These are phyloP conservation scores for Zele albiditarsus DNA, from an alignment of 2,888 invertebrate species.

Conservation along the genomic window DNA sequence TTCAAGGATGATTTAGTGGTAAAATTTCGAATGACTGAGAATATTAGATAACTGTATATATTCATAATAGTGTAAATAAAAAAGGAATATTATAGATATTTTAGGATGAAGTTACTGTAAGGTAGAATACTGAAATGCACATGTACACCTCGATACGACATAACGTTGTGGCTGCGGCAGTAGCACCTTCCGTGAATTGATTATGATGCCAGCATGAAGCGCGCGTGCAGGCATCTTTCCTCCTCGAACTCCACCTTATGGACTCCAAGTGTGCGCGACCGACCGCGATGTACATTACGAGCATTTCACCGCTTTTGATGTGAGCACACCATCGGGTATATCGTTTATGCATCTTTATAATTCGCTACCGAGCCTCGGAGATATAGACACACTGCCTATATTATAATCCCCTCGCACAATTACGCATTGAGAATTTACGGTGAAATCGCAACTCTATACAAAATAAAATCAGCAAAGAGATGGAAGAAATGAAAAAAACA, in stretches of 20 bases:
- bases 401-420: slow-evolving; percentile 6
- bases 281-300: slow-evolving; percentile 59
- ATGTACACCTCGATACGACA: background rate
- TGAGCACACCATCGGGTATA: slow-evolving; percentile 27
- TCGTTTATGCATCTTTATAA: slow-evolving; percentile 50
- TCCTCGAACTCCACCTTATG: slow-evolving; percentile 22
- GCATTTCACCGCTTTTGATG: slow-evolving; percentile 54
- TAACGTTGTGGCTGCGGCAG: slow-evolving; percentile 37
- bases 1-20: slow-evolving; percentile 29
- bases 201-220: slow-evolving; percentile 56
- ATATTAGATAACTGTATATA: background rate
- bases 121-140: background rate
- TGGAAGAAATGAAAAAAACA: background rate
- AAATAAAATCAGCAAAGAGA: background rate
- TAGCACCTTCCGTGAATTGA: slow-evolving; percentile 61
- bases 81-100: background rate
- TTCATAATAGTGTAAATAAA: slow-evolving; percentile 6
- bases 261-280: slow-evolving; percentile 43
- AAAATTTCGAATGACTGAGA: background rate
- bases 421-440: slow-evolving; percentile 23
- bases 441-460: background rate
- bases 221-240: slow-evolving; percentile 59
- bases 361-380: slow-evolving; percentile 35
- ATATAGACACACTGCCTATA: background rate
- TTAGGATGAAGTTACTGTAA: background rate